A percentile compares a stretch with the other conserved stretches of the same genome.
Evolutionary conservation across 2,888 invertebrate genomes (phyloP).

Genomic region (Chymomyza amoena): DNA sequence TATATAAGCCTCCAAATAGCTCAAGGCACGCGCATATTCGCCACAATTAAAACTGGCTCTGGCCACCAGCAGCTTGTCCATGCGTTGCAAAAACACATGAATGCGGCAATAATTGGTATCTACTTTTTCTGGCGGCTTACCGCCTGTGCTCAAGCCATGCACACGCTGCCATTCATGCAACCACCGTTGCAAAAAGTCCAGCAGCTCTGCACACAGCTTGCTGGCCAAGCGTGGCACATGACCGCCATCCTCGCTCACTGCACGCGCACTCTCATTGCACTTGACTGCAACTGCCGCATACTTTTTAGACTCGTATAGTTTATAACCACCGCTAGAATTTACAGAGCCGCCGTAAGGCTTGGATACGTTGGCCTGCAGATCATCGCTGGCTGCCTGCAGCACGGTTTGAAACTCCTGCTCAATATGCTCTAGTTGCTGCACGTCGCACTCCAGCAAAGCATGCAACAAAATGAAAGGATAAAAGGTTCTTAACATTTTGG

Average conservation of each 20-base stretch:
- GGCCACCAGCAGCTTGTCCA: constrained; percentile 85
- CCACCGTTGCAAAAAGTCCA: constrained; percentile 89
- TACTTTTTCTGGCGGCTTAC: constrained; percentile 73
- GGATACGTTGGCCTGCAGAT: neutral
- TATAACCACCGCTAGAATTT: constrained; percentile 45
- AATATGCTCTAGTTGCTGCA: constrained; percentile 78
- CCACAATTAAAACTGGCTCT: constrained; percentile 87
- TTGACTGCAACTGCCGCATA: constrained; percentile 34
- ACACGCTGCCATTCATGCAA: constrained; percentile 81
- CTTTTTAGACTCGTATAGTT: constrained; percentile 66
- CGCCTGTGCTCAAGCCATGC: constrained; percentile 55
- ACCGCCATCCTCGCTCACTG: constrained; percentile 37
- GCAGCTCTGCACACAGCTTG: constrained; percentile 85
- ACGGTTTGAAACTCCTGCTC: constrained; percentile 81
- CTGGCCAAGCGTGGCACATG: constrained; percentile 80
- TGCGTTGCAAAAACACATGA: constrained; percentile 77
- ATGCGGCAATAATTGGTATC: constrained; percentile 68
- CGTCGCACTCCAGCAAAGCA: constrained; percentile 81
- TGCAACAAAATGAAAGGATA: constrained; percentile 87
- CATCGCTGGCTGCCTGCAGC: constrained; percentile 23
- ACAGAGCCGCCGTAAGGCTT: neutral
- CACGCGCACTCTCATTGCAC: neutral
- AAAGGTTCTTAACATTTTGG: constrained; percentile 85
- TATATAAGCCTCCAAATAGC: constrained; percentile 88
- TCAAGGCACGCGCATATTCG: constrained; percentile 86